Conservation (phyloP, 1,140 invertebrate genomes). For the Sweltsa coloradensis region DNA sequence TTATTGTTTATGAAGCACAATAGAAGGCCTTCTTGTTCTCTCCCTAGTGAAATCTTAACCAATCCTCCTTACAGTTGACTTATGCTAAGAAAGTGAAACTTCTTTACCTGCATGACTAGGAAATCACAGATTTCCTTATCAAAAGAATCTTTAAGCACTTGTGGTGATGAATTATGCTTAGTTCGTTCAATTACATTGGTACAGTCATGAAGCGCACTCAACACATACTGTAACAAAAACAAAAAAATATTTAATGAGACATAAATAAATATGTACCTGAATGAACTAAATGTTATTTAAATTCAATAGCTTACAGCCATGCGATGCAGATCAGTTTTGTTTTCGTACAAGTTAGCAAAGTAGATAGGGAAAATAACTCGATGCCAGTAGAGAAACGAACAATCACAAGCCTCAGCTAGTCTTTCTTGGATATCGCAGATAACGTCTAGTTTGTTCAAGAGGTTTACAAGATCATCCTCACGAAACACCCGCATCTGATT, state of each 20-base stretch:
- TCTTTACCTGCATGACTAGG: constrained; percentile 14
- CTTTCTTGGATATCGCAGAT: constrained; percentile 44
- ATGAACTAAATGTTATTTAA: neutral
- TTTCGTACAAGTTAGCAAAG: constrained; percentile 53
- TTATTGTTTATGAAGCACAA: neutral
- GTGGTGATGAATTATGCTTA: constrained; percentile 26
- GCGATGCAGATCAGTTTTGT: constrained; percentile 44
- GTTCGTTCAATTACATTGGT: constrained; percentile 26
- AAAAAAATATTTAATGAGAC: constrained; percentile 12
- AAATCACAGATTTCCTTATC: constrained; percentile 24
- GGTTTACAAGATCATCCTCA: constrained; percentile 35
- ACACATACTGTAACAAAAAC: constrained; percentile 42
- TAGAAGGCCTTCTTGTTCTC: neutral
- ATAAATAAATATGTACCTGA: neutral
- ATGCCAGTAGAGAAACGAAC: constrained; percentile 74
- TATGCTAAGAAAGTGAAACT: neutral
- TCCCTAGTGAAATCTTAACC: neutral
- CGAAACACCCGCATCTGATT: constrained; percentile 39
- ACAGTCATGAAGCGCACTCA: constrained; percentile 50
- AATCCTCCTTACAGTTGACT: neutral
- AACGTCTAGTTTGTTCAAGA: constrained; percentile 47
- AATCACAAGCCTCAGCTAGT: constrained; percentile 50
- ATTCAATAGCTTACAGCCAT: constrained; percentile 34
- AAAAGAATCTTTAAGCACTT: constrained; percentile 29
- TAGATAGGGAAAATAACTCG: constrained; percentile 63